phyloP scores from a whole-genome alignment of 2,888 invertebrate species.

The Sialis lutaria region DNA sequence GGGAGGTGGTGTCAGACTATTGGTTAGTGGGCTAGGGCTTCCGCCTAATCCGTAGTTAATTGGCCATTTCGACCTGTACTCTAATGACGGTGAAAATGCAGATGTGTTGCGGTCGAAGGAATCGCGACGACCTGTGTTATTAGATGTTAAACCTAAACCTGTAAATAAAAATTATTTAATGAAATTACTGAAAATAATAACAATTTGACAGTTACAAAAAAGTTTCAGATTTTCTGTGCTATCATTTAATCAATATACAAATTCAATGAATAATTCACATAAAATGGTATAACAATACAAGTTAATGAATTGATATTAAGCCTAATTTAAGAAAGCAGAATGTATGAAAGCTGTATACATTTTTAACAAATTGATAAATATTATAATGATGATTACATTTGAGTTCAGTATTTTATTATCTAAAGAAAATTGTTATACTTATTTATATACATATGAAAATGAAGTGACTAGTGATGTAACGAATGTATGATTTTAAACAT shows the following conservation, averaged over 20 bases:
- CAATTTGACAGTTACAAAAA: background rate
- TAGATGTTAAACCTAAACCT: constrained; percentile 45
- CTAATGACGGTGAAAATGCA: constrained; percentile 56
- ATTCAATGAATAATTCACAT: too few species aligned
- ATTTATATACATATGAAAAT: too few species aligned
- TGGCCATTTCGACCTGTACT: constrained; percentile 45
- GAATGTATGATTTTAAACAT: too few species aligned
- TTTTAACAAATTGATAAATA: too few species aligned
- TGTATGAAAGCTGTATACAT: too few species aligned
- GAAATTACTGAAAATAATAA: background rate
- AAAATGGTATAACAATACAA: too few species aligned
- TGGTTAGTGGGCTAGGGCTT: constrained; percentile 30
- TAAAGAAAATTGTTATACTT: too few species aligned
- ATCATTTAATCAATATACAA: background rate
- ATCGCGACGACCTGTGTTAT: constrained; percentile 53
- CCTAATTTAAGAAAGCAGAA: too few species aligned
- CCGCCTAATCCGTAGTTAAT: constrained; percentile 31
- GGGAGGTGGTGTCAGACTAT: constrained; percentile 54
- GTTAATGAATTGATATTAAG: too few species aligned
- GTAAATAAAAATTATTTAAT: constrained; percentile 18
- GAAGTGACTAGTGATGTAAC: too few species aligned
- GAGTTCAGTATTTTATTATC: too few species aligned
- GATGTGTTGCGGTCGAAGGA: constrained; percentile 64
- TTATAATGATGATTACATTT: too few species aligned
- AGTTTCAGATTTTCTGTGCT: background rate